phyloP scores from a whole-genome alignment of 2,797 vertebrate genomes.

The Eupleurogrammus muticus region DNA sequence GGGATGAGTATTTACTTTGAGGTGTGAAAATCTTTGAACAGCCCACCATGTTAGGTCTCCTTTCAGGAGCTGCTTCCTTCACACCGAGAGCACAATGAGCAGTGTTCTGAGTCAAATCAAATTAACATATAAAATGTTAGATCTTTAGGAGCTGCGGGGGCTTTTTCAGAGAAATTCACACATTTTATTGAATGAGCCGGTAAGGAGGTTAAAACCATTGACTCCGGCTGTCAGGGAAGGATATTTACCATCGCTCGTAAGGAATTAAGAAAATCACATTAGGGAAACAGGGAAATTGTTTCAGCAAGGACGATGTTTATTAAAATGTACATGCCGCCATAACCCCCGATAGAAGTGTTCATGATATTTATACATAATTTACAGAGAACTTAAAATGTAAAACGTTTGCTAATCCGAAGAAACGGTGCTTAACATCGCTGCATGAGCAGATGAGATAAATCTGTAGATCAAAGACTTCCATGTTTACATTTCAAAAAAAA shows the following conservation, averaged over 20 bases:
- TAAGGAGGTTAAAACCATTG: conserved; percentile 31
- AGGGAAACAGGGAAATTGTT: conserved; percentile 51
- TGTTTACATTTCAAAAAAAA: conserved; percentile 50
- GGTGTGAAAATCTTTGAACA: conserved; percentile 82
- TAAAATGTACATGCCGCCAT: conserved; percentile 82
- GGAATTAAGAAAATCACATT: conserved; percentile 36
- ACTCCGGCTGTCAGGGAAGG: conserved; percentile 1
- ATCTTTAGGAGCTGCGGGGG: conserved; percentile 51
- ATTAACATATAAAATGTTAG: conserved; percentile 79
- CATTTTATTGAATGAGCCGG: conserved; percentile 54
- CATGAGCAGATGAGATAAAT: conserved; percentile 37
- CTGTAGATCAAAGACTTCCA: conserved; percentile 37
- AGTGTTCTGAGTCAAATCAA: conserved; percentile 60
- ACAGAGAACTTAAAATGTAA: conserved; percentile 63
- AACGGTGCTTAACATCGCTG: conserved; percentile 31
- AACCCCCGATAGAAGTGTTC: conserved; percentile 74
- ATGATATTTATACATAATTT: conserved; percentile 81
- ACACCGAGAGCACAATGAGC: conserved; percentile 72
- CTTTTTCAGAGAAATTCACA: conserved; percentile 56
- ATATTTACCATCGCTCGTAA: conserved; percentile 13
- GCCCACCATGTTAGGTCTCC: conserved; percentile 71
- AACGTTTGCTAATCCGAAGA: conserved; percentile 52
- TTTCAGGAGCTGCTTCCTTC: conserved; percentile 71
- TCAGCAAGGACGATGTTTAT: conserved; percentile 81
- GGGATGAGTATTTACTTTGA: conserved; percentile 78